phyloP scores from a whole-genome alignment of 2,888 invertebrate genomes.

The Malacosoma neustria region DNA sequence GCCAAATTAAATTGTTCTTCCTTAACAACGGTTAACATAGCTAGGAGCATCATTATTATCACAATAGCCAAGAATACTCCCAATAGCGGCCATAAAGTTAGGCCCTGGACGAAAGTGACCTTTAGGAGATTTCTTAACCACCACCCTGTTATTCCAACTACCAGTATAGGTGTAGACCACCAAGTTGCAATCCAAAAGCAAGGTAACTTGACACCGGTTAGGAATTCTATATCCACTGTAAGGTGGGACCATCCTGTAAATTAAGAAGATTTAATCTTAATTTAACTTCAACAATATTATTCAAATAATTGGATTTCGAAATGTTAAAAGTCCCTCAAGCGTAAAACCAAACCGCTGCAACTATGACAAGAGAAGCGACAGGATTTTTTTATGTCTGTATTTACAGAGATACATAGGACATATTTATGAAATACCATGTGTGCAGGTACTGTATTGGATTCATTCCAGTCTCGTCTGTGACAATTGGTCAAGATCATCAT shows the following conservation, averaged over 20 bases:
- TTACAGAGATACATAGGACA: too few relatives aligned
- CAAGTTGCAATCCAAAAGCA: conserved; percentile 50
- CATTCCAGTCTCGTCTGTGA: too few relatives aligned
- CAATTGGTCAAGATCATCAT: too few relatives aligned
- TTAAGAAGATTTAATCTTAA: conserved; percentile 1
- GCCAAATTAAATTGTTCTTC: conserved; percentile 63
- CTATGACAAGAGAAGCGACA: too few relatives aligned
- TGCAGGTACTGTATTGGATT: too few relatives aligned
- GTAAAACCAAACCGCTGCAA: too few relatives aligned
- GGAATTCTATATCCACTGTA: conserved; percentile 54
- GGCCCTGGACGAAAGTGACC: conserved; percentile 30
- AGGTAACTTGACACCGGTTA: conserved; percentile 49
- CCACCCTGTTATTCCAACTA: conserved; percentile 55
- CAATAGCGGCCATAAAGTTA: conserved; percentile 48
- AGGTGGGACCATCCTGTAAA: conserved; percentile 57
- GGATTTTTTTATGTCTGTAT: too few relatives aligned
- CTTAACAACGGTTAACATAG: conserved; percentile 54
- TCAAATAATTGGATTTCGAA: too few relatives aligned
- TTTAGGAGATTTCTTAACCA: conserved; percentile 49
- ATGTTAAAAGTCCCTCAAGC: too few relatives aligned
- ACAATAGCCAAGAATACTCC: conserved; percentile 43
- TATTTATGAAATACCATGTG: too few relatives aligned
- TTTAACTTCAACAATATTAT: too few relatives aligned
- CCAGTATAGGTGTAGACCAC: conserved; percentile 46
- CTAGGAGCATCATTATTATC: conserved; percentile 47